These are phyloP conservation scores for Nomia melanderi DNA, from an alignment of 1,140 invertebrate species.

Conservation along the genomic window DNA sequence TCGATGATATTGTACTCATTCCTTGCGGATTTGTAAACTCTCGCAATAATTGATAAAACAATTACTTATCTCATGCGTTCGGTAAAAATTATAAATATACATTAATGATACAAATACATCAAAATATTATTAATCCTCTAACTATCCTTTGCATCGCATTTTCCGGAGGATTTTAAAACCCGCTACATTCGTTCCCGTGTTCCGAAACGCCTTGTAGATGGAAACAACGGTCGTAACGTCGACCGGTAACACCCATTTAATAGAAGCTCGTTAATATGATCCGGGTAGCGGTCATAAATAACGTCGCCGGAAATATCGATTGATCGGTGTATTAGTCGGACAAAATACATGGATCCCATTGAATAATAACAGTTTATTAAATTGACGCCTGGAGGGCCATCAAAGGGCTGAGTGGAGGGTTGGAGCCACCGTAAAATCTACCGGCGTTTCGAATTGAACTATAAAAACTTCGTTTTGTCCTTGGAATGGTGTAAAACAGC, in stretches of 20 bases:
- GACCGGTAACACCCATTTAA: background rate
- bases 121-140: too few species aligned
- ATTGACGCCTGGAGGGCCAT: background rate
- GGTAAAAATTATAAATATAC: too few species aligned
- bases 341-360: background rate
- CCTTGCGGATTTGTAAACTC: too few species aligned
- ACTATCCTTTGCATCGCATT: too few species aligned
- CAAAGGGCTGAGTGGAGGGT: too few species aligned
- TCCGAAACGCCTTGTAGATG: too few species aligned
- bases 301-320: background rate
- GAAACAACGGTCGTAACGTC: background rate
- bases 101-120: too few species aligned
- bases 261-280: background rate
- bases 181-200: too few species aligned
- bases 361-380: background rate
- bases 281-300: background rate
- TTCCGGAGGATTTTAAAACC: too few species aligned
- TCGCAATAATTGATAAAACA: too few species aligned
- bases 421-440: background rate
- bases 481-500: background rate
- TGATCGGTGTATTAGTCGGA: background rate
- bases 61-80: too few species aligned
- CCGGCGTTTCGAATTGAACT: background rate
- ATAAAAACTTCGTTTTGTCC: background rate
- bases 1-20: too few species aligned